These are phyloP conservation scores for Ephialtes manifestator DNA, from an alignment of 2,888 invertebrate genomes.

Conservation along the genomic window DNA sequence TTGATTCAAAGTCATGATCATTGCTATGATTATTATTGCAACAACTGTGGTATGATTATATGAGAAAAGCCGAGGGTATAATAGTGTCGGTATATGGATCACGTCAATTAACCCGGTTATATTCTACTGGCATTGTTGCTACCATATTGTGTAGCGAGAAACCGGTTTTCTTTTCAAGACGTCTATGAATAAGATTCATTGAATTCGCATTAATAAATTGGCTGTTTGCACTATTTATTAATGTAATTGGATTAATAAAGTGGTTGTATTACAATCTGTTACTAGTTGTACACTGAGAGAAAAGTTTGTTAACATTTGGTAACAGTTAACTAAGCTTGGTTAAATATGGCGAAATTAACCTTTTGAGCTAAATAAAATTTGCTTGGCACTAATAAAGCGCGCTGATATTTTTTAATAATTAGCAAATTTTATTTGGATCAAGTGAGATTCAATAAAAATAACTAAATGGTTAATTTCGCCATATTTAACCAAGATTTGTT, in stretches of 20 bases:
- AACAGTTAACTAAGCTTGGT: no score
- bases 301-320: no score
- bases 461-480: no score
- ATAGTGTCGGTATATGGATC: background rate
- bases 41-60: background rate
- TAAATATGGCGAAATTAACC: no score
- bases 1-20: slow-evolving; percentile 25
- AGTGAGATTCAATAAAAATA: no score
- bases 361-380: no score
- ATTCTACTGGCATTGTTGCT: background rate
- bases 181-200: background rate
- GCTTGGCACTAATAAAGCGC: no score
- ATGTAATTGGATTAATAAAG: background rate
- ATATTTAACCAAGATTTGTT: no score
- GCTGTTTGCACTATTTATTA: background rate
- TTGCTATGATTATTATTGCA: slow-evolving; percentile 10
- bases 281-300: no score
- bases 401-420: no score
- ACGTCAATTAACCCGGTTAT: slow-evolving; percentile 28
- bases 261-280: no score
- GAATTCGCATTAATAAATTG: background rate
- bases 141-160: background rate
- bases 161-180: slow-evolving; percentile 3
- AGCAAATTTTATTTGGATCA: no score
- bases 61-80: slow-evolving; percentile 4